A percentile compares a stretch with the other conserved stretches of the same genome.
Evolutionary conservation across 2,797 vertebrate species (phyloP).

Genomic region (Graptemys geographica): DNA sequence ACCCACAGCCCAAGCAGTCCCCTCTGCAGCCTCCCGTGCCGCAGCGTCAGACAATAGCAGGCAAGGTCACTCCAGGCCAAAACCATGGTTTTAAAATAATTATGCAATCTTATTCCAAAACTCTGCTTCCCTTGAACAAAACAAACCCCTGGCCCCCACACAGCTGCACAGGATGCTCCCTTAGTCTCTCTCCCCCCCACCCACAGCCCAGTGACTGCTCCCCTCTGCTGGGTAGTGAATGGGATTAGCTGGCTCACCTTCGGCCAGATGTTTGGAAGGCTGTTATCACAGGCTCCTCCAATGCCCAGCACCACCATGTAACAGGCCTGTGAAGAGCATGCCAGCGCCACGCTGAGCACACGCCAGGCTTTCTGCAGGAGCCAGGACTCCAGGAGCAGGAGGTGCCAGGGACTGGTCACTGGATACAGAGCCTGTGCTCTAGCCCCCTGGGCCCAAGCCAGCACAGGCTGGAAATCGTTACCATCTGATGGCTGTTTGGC

Average conservation of each 20-base stretch:
- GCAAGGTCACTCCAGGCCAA: background rate
- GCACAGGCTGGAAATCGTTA: slow-evolving; percentile 58
- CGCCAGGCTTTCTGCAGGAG: background rate
- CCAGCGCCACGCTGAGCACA: background rate
- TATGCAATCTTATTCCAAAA: background rate
- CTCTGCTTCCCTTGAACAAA: background rate
- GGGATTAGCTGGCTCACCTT: background rate
- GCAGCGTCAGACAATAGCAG: background rate
- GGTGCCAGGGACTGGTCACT: slow-evolving; percentile 37
- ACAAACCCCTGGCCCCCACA: background rate
- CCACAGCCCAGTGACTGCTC: too few species aligned
- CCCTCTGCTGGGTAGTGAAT: background rate
- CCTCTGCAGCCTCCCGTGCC: background rate
- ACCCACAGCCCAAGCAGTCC: background rate
- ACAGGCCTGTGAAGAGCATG: background rate
- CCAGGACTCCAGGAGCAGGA: slow-evolving; percentile 57
- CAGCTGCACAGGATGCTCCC: background rate
- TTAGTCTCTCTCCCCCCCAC: too few species aligned
- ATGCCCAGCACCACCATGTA: rapidly evolving
- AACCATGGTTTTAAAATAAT: background rate
- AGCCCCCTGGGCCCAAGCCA: slow-evolving; percentile 46
- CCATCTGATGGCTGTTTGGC: slow-evolving; percentile 64
- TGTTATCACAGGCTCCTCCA: background rate
- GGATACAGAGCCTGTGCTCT: background rate
- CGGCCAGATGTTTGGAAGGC: rapidly evolving